These are phyloP conservation scores for Fissipunctia ypsillon DNA, from an alignment of 2,888 invertebrate species.

Conservation along the genomic window DNA sequence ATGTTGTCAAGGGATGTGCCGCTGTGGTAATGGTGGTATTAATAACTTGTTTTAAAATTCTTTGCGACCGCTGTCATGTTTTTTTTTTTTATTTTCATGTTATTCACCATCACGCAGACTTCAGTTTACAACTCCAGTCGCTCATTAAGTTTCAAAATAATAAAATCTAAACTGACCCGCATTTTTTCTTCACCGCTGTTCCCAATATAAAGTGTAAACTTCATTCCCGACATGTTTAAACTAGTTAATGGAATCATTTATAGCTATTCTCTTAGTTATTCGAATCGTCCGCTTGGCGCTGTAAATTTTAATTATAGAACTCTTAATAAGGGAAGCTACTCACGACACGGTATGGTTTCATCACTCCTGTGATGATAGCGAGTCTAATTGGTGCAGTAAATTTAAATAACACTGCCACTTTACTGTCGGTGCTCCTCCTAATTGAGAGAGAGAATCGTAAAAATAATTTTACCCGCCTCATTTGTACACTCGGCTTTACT, in stretches of 20 bases:
- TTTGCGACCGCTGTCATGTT: conserved; percentile 19
- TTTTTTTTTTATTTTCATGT: conserved; percentile 12
- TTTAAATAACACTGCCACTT: conserved; percentile 90
- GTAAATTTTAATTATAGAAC: conserved; percentile 89
- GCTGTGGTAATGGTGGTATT: background rate
- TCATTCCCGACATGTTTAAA: conserved; percentile 59
- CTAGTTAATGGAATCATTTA: conserved; percentile 73
- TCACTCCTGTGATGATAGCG: conserved; percentile 87
- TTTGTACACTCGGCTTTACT: conserved; percentile 85
- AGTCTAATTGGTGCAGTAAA: conserved; percentile 90
- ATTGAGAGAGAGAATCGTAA: conserved; percentile 90
- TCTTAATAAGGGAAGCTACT: conserved; percentile 88
- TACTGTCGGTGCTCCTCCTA: conserved; percentile 86
- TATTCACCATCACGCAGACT: conserved; percentile 31
- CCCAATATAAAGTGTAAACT: conserved; percentile 49
- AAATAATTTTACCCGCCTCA: conserved; percentile 90
- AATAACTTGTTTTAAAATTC: conserved; percentile 23
- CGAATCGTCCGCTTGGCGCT: conserved; percentile 74
- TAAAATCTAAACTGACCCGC: conserved; percentile 52
- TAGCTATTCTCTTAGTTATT: conserved; percentile 76
- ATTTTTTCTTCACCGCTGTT: conserved; percentile 46
- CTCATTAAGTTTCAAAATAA: conserved; percentile 48
- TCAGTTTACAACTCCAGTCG: conserved; percentile 44
- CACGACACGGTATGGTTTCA: conserved; percentile 86
- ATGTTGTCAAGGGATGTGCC: background rate